Conservation (phyloP, 2,888 invertebrate genomes). For the Deroplatys truncata region DNA sequence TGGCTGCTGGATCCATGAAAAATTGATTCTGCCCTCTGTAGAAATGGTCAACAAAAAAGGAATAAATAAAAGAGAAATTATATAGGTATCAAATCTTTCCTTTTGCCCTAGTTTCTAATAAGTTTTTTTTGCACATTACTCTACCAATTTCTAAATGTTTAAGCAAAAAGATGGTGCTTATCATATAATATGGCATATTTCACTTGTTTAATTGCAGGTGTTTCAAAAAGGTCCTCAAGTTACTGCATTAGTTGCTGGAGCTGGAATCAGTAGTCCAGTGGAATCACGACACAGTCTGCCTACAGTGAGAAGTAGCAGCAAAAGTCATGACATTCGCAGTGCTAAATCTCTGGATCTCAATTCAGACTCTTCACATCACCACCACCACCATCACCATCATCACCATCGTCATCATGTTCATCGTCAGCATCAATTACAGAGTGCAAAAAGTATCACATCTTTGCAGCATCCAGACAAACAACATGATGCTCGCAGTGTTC, state of each 20-base stretch:
- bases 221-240: slow-evolving; percentile 79
- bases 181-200: too few species aligned
- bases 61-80: too few species aligned
- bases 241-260: slow-evolving; percentile 55
- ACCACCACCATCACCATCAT: slow-evolving; percentile 48
- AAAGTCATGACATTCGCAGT: slow-evolving; percentile 38
- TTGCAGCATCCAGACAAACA: slow-evolving; percentile 21
- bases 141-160: too few species aligned
- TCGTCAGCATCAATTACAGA: slow-evolving; percentile 18
- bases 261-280: slow-evolving; percentile 35
- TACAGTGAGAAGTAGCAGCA: slow-evolving; percentile 36
- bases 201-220: slow-evolving; percentile 41
- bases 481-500: slow-evolving; percentile 58
- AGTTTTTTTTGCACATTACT: too few species aligned
- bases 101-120: too few species aligned
- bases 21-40: too few species aligned
- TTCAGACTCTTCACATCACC: slow-evolving; percentile 48
- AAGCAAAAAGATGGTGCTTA: too few species aligned
- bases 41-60: too few species aligned
- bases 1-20: too few species aligned
- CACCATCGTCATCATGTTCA: slow-evolving; percentile 10
- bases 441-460: slow-evolving; percentile 28
- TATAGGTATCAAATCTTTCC: too few species aligned
- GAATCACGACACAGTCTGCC: slow-evolving; percentile 41
- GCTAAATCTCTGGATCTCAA: slow-evolving; percentile 50